Percentiles rank a stretch among this genome's conserved stretches.
Evolutionary conservation across 1,140 invertebrate species (phyloP).

Genomic region (Teleogryllus occipitalis): DNA sequence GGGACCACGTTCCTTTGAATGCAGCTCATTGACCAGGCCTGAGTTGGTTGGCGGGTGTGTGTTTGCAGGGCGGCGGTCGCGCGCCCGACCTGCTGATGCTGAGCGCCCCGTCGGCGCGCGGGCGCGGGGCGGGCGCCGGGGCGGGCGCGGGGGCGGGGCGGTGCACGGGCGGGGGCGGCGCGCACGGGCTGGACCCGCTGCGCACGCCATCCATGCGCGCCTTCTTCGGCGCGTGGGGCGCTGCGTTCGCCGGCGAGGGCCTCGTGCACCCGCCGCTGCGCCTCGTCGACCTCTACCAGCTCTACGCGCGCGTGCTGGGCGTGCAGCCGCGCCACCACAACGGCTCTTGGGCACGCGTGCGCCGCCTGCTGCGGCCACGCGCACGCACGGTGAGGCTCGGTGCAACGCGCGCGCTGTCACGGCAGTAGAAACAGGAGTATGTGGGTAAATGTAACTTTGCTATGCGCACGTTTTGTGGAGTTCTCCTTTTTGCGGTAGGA

Average conservation of each 20-base stretch:
- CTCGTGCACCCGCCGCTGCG: conserved; percentile 21
- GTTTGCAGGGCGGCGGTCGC: background rate
- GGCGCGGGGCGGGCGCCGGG: no score
- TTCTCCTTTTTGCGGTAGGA: no score
- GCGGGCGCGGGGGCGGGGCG: no score
- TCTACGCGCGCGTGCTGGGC: background rate
- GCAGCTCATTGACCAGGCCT: background rate
- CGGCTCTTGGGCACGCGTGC: conserved; percentile 24
- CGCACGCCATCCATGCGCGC: background rate
- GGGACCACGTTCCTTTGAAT: background rate
- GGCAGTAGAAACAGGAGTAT: no score
- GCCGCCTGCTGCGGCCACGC: background rate
- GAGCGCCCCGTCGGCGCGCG: no score
- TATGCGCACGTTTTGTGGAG: no score
- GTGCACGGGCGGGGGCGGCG: no score
- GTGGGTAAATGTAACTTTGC: no score
- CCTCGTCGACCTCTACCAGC: conserved; percentile 6
- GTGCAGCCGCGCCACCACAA: conserved; percentile 25
- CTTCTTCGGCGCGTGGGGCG: background rate
- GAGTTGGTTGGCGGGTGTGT: background rate
- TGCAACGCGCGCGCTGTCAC: no score
- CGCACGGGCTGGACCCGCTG: background rate
- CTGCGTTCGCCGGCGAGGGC: background rate
- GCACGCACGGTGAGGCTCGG: no score
- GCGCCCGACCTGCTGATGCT: no score